phyloP scores from a whole-genome alignment of 2,113 vertebrate genomes.

The Microtus ochrogaster region DNA sequence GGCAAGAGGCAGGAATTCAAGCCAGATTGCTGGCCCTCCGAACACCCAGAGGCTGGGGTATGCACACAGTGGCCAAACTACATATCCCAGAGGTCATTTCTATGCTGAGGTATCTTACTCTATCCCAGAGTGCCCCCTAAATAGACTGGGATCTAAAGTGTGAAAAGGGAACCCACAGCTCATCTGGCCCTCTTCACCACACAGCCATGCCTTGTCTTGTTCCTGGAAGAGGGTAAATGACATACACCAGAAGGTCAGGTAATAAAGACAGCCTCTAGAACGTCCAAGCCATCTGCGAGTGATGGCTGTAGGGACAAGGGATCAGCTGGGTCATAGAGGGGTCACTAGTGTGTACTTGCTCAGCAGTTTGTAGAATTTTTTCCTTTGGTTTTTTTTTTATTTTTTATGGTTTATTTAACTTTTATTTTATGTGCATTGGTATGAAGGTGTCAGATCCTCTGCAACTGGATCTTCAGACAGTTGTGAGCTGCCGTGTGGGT shows the following conservation, averaged over 20 bases:
- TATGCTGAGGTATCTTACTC: neutral
- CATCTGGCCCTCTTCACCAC: neutral
- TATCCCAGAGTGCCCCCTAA: neutral
- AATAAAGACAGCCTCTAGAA: neutral
- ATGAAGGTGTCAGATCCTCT: no score
- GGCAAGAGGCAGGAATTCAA: constrained; percentile 6
- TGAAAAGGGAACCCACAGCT: neutral
- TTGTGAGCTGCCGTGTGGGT: no score
- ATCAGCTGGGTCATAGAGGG: neutral
- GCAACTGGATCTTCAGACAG: no score
- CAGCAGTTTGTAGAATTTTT: neutral
- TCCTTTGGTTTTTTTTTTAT: neutral
- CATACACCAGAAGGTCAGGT: no score
- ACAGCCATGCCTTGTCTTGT: constrained; percentile 17
- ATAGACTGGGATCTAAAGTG: neutral
- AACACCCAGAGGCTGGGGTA: neutral
- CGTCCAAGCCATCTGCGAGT: neutral
- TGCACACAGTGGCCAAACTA: neutral
- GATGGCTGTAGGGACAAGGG: neutral
- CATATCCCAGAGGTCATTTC: constrained; percentile 16
- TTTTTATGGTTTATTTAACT: no score
- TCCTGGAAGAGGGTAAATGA: neutral
- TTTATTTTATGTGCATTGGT: no score
- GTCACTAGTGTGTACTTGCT: neutral
- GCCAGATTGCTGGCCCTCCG: neutral